Conservation (phyloP, 37 sponge, comb jelly and placozoan genomes). For the Aphrocallistes beatrix region DNA sequence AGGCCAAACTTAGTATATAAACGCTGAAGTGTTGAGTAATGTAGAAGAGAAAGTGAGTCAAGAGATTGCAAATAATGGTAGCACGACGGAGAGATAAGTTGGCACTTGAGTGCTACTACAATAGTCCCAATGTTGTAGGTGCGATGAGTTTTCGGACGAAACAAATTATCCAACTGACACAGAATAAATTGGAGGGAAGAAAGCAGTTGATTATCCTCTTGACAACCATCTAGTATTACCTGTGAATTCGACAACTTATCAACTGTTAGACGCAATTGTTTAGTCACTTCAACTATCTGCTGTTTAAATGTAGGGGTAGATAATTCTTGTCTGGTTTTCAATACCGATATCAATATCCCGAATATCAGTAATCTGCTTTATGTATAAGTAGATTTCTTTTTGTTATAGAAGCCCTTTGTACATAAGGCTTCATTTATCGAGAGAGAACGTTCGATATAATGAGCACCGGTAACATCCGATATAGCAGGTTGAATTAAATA, state of each 20-base stretch:
- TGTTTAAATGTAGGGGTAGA: background rate
- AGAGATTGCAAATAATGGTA: background rate
- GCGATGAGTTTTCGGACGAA: background rate
- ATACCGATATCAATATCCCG: background rate
- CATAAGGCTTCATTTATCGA: background rate
- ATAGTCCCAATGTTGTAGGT: background rate
- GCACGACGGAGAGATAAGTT: background rate
- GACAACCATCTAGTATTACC: background rate
- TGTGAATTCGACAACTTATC: background rate
- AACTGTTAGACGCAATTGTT: background rate
- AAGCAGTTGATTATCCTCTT: background rate
- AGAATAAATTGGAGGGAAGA: background rate
- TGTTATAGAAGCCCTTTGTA: background rate
- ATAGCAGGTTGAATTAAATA: background rate
- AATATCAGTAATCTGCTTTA: background rate
- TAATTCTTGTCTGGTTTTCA: background rate
- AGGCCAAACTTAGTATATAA: background rate
- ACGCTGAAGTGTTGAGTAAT: background rate
- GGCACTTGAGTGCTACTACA: background rate
- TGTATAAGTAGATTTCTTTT: background rate
- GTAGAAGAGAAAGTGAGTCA: background rate
- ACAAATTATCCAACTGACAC: background rate
- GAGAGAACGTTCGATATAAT: background rate
- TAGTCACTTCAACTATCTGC: background rate
- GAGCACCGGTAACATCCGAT: background rate